Base-by-base conservation (phyloP, 2,113 vertebrate species). In the Solea solea region DNA sequence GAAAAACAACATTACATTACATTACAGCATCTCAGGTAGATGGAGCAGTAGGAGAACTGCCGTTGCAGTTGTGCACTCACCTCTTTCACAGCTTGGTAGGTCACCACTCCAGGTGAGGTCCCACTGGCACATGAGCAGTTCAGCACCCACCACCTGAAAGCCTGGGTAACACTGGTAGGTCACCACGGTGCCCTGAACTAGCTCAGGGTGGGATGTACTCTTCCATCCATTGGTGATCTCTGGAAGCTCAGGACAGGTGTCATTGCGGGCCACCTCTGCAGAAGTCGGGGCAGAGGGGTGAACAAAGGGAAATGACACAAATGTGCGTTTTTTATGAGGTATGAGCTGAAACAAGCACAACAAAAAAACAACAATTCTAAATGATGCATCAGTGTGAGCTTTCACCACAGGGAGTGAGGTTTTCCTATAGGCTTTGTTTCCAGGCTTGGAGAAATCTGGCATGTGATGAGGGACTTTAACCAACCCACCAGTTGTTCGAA, bases 91-190 rank as follows among this genome's bases (percentile, higher is more conserved):
- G 73, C 93, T 91, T 0, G 97, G 97, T 46, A 97, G 83, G 80
- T 98, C 97, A 0, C 95, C 96, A 0, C 97, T 98, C 97, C 97
- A 98, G 0, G 95, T 97, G 72, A 98, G 92, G 86, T 98, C 97
- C 97, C 97, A 98, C 78, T 98, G 97, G 74, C 97, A 98, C 96
- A 98, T 97, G 64, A 98, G 95, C 73, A 96, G 92, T 83, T 97
- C 96, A 0, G 95, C 92, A 46, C 97, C 97, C 0, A 92, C 81
- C 76, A 98, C 88, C 83, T 97, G 95, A 67, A 94, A 98, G 53
- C 97, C 96, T 0, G 97, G 97, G 85, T 98, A 98, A 92, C 97
- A 98, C 79, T 98, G 97, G 90, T 95, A 98, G 39, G 95, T 98
- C 56, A 98, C 95, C 77, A 98, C 95, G 0, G 97, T 97, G 81